Evolutionary conservation across 1,140 invertebrate genomes (phyloP).

Genomic region (Brachystomella parvula): DNA sequence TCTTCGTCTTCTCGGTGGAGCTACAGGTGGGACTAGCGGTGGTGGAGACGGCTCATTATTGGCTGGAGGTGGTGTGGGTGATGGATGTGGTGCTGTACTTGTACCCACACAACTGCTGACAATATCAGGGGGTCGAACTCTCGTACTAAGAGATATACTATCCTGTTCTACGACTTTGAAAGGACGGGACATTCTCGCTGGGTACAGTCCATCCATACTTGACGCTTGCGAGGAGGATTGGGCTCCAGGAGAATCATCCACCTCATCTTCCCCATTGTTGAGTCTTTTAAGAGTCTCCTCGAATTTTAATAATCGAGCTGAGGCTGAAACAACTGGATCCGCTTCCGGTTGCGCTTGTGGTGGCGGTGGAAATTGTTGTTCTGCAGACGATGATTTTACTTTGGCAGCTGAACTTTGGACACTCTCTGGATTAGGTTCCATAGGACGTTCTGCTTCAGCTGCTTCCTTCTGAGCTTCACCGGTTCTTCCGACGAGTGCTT

Average conservation of each 20-base stretch:
- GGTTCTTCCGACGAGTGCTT: neutral
- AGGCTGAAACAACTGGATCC: neutral
- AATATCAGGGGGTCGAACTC: conserved; percentile 11
- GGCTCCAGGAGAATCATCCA: conserved; percentile 55
- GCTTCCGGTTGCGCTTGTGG: neutral
- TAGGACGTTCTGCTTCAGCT: too few species aligned
- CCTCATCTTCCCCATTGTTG: conserved; percentile 35
- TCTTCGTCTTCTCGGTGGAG: conserved; percentile 73
- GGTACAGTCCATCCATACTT: conserved; percentile 52
- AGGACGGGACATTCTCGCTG: conserved; percentile 58
- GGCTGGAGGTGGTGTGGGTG: conserved; percentile 9
- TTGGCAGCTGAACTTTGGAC: too few species aligned
- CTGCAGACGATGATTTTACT: neutral
- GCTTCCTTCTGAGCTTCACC: too few species aligned
- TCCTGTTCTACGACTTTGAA: conserved; percentile 78
- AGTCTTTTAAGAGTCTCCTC: neutral
- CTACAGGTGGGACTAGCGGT: conserved; percentile 52
- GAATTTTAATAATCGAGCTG: neutral
- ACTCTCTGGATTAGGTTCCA: too few species aligned
- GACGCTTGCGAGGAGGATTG: conserved; percentile 64
- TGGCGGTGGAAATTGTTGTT: neutral
- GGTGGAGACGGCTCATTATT: neutral
- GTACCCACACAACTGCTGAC: conserved; percentile 5
- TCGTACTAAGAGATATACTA: conserved; percentile 60
- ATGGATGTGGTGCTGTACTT: neutral